Percentiles rank a stretch among this genome's conserved stretches.
These are phyloP conservation scores for Platycnemis pennipes DNA, from an alignment of 2,888 invertebrate species.

Conservation along the genomic window DNA sequence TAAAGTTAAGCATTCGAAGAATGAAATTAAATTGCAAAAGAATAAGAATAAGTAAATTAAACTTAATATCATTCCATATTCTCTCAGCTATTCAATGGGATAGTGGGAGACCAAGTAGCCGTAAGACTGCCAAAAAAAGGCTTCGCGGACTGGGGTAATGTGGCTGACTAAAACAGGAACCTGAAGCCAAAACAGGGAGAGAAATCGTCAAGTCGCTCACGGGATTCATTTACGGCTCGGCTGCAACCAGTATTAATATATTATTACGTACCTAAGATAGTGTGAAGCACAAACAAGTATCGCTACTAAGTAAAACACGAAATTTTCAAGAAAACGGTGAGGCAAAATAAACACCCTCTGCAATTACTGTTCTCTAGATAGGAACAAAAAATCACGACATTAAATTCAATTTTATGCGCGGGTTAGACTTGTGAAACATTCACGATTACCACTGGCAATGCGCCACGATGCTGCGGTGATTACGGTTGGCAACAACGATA, in stretches of 20 bases:
- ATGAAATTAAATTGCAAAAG: too few relatives aligned
- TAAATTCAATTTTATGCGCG: conserved; percentile 1
- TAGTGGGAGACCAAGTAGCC: too few relatives aligned
- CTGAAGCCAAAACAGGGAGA: neutral
- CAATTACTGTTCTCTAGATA: neutral
- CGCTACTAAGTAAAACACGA: neutral
- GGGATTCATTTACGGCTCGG: neutral
- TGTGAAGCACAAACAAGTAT: too few relatives aligned
- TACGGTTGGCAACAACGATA: neutral
- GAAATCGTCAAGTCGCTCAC: neutral
- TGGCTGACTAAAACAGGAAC: neutral
- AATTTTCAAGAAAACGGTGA: neutral
- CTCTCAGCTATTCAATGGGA: too few relatives aligned
- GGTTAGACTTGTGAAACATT: neutral
- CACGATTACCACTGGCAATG: neutral
- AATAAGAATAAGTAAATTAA: too few relatives aligned
- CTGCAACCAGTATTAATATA: neutral
- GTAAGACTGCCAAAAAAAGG: too few relatives aligned
- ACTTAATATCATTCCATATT: too few relatives aligned
- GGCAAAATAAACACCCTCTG: too few relatives aligned
- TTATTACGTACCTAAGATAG: neutral
- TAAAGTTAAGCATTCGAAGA: too few relatives aligned
- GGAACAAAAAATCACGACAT: neutral
- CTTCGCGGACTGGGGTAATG: neutral
- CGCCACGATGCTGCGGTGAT: neutral